These are phyloP conservation scores for Herminia tarsipennalis DNA, from an alignment of 2,888 invertebrate species.

Conservation along the genomic window DNA sequence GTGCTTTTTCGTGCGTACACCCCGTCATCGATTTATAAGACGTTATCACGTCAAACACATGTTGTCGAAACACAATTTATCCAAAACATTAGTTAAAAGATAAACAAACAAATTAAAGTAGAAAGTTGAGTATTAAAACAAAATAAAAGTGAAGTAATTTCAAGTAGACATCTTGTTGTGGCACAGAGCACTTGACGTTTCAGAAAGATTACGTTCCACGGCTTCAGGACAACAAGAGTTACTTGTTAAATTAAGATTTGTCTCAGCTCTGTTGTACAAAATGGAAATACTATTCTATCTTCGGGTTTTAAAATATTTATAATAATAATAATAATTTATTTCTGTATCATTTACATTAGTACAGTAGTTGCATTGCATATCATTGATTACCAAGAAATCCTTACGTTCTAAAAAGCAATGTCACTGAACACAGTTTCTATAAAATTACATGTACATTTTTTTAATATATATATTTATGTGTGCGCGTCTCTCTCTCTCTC, in stretches of 20 bases:
- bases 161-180: constrained; percentile 8
- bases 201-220: constrained; percentile 10
- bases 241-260: constrained; percentile 13
- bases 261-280: background rate
- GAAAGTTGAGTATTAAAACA: background rate
- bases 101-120: background rate
- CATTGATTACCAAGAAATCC: no score
- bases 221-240: constrained; percentile 3
- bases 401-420: no score
- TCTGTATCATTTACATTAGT: no score
- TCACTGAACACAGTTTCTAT: no score
- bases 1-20: no score
- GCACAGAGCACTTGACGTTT: constrained; percentile 9
- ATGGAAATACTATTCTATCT: background rate
- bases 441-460: no score
- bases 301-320: background rate
- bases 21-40: no score
- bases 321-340: background rate
- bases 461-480: no score
- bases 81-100: background rate
- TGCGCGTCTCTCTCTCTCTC: no score
- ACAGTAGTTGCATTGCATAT: no score
- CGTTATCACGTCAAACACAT: no score
- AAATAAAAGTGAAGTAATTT: constrained; percentile 7
- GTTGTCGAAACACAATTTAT: background rate